These are phyloP conservation scores for Bombus cullumanus DNA, from an alignment of 1,140 invertebrate genomes.

Conservation along the genomic window DNA sequence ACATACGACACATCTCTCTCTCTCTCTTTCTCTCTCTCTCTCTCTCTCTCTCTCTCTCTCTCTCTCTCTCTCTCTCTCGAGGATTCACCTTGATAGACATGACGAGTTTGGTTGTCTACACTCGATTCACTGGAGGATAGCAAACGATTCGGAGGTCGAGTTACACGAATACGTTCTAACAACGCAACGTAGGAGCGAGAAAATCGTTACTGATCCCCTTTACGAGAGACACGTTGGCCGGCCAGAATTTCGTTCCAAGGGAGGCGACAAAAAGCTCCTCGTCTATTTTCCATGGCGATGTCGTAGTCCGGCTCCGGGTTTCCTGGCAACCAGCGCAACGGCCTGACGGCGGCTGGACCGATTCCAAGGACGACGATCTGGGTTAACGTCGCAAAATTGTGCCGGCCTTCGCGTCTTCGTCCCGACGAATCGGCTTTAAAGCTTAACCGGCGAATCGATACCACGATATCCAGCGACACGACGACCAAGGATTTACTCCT, in stretches of 20 bases:
- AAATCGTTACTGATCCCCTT: constrained; percentile 63
- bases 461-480: constrained; percentile 21
- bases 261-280: constrained; percentile 58
- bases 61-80: too few species aligned
- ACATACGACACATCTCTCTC: too few species aligned
- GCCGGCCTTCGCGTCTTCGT: constrained; percentile 54
- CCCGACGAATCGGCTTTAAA: constrained; percentile 60
- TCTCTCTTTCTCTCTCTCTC: too few species aligned
- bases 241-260: constrained; percentile 44
- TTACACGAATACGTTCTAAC: background rate
- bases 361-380: constrained; percentile 75
- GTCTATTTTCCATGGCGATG: constrained; percentile 61
- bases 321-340: constrained; percentile 67
- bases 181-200: constrained; percentile 42
- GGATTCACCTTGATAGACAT: too few species aligned
- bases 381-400: constrained; percentile 74
- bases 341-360: constrained; percentile 68
- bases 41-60: too few species aligned
- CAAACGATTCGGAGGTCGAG: constrained; percentile 6
- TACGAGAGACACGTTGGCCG: constrained; percentile 16
- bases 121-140: background rate
- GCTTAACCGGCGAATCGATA: constrained; percentile 60
- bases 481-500: constrained; percentile 22
- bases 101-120: background rate
- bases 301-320: constrained; percentile 54